Evolutionary conservation across 2,888 invertebrate species (phyloP).

Genomic region (Argyra leucocephala): DNA sequence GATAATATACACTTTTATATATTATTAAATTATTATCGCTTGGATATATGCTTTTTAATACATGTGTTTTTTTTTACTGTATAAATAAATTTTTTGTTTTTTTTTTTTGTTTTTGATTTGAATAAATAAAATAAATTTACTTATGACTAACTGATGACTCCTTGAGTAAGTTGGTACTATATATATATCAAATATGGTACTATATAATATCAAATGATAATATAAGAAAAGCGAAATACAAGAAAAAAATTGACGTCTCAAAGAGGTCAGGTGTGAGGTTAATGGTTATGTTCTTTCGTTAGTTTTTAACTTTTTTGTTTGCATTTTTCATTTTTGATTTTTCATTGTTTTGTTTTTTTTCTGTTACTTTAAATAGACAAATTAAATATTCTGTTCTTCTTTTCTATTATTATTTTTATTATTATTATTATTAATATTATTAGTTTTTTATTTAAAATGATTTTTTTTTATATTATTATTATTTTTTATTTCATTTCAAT

Average conservation of each 20-base stretch:
- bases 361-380: not conserved
- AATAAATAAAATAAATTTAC: not conserved
- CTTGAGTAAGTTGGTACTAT: slow-evolving; percentile 12
- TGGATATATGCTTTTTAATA: not conserved
- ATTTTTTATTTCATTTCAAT: no score
- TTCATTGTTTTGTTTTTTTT: slow-evolving; percentile 2
- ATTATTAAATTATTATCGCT: not conserved
- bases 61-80: not conserved
- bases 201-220: slow-evolving; percentile 5
- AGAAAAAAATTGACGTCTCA: slow-evolving; percentile 14
- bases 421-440: no score
- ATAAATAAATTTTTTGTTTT: not conserved
- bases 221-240: slow-evolving; percentile 19
- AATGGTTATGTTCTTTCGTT: slow-evolving; percentile 7
- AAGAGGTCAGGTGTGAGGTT: not conserved
- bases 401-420: no score
- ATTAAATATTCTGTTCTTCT: not conserved
- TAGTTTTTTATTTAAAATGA: no score
- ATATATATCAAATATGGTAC: not conserved
- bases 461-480: no score
- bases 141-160: slow-evolving; percentile 9
- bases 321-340: slow-evolving; percentile 10
- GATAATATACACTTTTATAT: not conserved
- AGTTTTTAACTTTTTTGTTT: slow-evolving; percentile 13
- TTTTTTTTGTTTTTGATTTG: not conserved